These are phyloP conservation scores for Pharmacophagus antenor DNA, from an alignment of 2,888 invertebrate genomes.

Conservation along the genomic window DNA sequence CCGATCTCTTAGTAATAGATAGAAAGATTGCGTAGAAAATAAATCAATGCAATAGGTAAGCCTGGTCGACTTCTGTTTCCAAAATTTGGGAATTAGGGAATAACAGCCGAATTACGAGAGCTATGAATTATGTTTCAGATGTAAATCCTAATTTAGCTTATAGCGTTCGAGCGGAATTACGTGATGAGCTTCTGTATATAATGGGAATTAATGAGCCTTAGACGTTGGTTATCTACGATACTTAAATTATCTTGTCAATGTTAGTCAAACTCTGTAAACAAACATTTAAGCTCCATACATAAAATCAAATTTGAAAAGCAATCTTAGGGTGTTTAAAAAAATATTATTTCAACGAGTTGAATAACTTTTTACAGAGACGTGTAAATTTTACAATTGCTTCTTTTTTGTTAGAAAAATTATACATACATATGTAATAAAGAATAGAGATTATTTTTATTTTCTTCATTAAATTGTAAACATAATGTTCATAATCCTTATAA, in stretches of 20 bases:
- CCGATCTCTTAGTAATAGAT: neutral
- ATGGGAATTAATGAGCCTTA: conserved; percentile 6
- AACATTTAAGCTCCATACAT: neutral
- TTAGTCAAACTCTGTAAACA: neutral
- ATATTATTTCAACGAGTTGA: too few relatives aligned
- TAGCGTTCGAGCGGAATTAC: conserved; percentile 2
- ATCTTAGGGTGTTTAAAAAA: too few relatives aligned
- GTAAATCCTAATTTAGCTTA: conserved; percentile 6
- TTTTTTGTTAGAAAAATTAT: too few relatives aligned
- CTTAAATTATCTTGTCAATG: neutral
- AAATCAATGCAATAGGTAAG: neutral
- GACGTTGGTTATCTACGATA: neutral
- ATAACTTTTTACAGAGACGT: too few relatives aligned
- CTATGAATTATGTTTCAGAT: conserved; percentile 5
- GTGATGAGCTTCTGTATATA: conserved; percentile 2
- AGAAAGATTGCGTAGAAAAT: neutral
- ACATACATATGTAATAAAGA: too few relatives aligned
- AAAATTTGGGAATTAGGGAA: neutral
- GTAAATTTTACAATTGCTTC: too few relatives aligned
- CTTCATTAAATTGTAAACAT: too few relatives aligned
- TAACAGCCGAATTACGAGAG: neutral
- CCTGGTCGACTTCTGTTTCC: neutral
- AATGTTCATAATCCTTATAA: too few relatives aligned
- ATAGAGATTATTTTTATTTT: too few relatives aligned
- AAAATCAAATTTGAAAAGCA: too few relatives aligned